These are phyloP conservation scores for Andrena bucephala DNA, from an alignment of 2,888 invertebrate genomes.

Conservation along the genomic window DNA sequence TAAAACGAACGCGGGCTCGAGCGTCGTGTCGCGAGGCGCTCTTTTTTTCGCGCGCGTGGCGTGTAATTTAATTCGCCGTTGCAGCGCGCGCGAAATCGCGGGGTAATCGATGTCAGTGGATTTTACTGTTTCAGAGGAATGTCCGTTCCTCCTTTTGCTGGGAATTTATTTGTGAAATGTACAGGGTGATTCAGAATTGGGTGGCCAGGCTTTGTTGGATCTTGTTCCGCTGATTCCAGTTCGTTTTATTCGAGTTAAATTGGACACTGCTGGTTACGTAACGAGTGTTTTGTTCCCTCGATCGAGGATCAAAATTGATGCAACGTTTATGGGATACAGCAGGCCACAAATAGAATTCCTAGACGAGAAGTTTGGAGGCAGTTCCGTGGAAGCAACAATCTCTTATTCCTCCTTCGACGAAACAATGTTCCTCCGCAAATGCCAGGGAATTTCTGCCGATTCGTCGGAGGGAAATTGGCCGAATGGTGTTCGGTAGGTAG, in stretches of 20 bases:
- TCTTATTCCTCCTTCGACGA: background rate
- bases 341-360: constrained; percentile 39
- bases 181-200: background rate
- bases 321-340: constrained; percentile 4
- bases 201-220: background rate
- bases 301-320: constrained; percentile 15
- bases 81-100: background rate
- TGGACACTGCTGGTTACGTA: background rate
- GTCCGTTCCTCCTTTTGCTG: background rate
- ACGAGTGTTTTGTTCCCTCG: background rate
- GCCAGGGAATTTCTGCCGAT: constrained; percentile 36
- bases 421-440: constrained; percentile 31
- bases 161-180: background rate
- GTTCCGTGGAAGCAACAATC: constrained; percentile 31
- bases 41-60: constrained; percentile 9
- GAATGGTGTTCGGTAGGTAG: constrained; percentile 43
- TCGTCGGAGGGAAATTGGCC: constrained; percentile 53
- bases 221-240: background rate
- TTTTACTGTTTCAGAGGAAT: background rate
- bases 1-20: constrained; percentile 26
- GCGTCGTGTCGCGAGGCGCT: constrained; percentile 3
- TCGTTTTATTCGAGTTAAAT: constrained; percentile 1
- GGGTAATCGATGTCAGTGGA: constrained; percentile 11
- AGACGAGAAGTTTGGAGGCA: constrained; percentile 9
- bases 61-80: constrained; percentile 37